phyloP scores from a whole-genome alignment of 1,140 invertebrate species.

The Danaus plexippus region DNA sequence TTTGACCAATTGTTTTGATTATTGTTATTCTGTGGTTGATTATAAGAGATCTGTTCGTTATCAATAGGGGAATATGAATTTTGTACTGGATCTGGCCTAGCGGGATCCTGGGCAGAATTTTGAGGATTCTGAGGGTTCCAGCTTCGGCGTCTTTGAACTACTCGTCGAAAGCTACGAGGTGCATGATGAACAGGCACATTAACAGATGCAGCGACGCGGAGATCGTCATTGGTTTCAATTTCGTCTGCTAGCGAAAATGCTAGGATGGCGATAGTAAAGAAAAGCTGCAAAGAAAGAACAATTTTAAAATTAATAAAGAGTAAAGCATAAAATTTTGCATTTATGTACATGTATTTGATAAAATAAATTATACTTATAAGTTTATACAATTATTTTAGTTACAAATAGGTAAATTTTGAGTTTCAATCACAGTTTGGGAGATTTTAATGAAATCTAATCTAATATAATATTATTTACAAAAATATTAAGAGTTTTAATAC shows the following conservation, averaged over 20 bases:
- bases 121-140: slow-evolving; percentile 12
- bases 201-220: slow-evolving; percentile 28
- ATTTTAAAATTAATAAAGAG: neutral
- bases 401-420: too few species aligned
- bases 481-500: too few species aligned
- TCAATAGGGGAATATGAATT: slow-evolving; percentile 27
- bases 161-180: too few species aligned
- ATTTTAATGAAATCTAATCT: too few species aligned
- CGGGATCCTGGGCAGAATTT: slow-evolving; percentile 20
- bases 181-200: neutral
- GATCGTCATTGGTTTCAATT: slow-evolving; percentile 31
- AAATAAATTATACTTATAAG: too few species aligned
- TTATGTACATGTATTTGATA: too few species aligned
- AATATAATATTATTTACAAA: too few species aligned
- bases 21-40: slow-evolving; percentile 25
- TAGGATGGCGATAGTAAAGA: slow-evolving; percentile 38
- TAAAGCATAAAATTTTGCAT: too few species aligned
- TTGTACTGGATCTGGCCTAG: slow-evolving; percentile 19
- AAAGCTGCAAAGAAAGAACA: slow-evolving; percentile 37
- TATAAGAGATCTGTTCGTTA: slow-evolving; percentile 29
- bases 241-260: slow-evolving; percentile 41
- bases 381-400: too few species aligned
- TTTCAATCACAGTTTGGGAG: too few species aligned
- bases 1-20: slow-evolving; percentile 18
- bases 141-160: slow-evolving; percentile 13